These are phyloP conservation scores for Parapristionchus giblindavisi DNA, from an alignment of 2,888 invertebrate species.

Conservation along the genomic window DNA sequence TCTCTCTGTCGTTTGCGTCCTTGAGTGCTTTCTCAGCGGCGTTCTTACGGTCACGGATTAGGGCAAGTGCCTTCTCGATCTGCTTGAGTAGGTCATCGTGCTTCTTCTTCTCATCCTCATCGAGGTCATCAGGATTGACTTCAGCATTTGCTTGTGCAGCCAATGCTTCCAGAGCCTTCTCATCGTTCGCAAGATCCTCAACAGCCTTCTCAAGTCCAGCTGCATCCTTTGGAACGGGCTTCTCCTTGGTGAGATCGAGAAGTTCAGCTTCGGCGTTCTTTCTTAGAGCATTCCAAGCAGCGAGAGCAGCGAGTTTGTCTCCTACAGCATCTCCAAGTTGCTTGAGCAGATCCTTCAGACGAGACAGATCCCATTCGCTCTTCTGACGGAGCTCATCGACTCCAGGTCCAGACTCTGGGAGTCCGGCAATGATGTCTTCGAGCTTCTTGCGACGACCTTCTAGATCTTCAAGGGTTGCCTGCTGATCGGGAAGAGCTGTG, in stretches of 20 bases:
- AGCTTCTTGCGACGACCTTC: constrained; percentile 47
- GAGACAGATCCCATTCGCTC: constrained; percentile 53
- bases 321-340: constrained; percentile 50
- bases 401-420: constrained; percentile 35
- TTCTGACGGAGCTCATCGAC: constrained; percentile 50
- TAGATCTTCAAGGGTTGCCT: constrained; percentile 48
- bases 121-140: constrained; percentile 44
- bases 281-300: constrained; percentile 51
- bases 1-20: constrained; percentile 41
- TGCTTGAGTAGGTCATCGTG: constrained; percentile 49
- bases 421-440: constrained; percentile 45
- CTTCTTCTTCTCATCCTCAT: constrained; percentile 47
- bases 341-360: constrained; percentile 50
- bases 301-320: constrained; percentile 54
- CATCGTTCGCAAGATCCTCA: constrained; percentile 26
- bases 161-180: constrained; percentile 22
- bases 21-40: constrained; percentile 47
- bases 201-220: constrained; percentile 39
- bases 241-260: constrained; percentile 36
- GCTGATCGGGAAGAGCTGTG: constrained; percentile 48
- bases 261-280: constrained; percentile 51
- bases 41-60: constrained; percentile 22
- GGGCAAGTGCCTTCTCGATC: constrained; percentile 43
- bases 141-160: constrained; percentile 29
- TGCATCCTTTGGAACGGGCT: constrained; percentile 14